Evolutionary conservation across 2,888 invertebrate species (phyloP).

Genomic region (Morinoia aosen): DNA sequence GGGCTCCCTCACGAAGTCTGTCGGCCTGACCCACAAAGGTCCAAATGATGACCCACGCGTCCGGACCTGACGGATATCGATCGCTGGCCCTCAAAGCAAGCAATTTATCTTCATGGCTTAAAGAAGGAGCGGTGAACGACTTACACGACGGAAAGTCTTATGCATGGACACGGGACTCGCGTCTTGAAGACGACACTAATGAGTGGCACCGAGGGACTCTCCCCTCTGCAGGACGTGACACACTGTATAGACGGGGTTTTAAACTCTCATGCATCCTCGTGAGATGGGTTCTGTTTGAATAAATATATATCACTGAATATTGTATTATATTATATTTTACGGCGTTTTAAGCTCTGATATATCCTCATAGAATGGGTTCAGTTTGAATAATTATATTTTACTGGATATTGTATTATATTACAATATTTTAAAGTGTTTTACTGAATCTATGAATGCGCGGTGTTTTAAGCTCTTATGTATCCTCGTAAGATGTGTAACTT

Average conservation of each 20-base stretch:
- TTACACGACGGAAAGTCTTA: background rate
- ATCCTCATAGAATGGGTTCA: too few relatives aligned
- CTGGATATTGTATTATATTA: too few relatives aligned
- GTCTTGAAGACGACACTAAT: background rate
- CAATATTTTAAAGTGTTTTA: too few relatives aligned
- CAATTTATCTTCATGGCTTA: conserved; percentile 34
- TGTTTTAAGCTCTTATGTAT: background rate
- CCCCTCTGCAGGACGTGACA: background rate
- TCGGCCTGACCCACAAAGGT: background rate
- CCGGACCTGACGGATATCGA: conserved; percentile 10
- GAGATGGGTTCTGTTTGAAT: background rate
- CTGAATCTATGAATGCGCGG: too few relatives aligned
- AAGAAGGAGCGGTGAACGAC: conserved; percentile 8
- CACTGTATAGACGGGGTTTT: background rate
- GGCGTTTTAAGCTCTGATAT: too few relatives aligned
- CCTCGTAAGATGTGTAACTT: background rate
- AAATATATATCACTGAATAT: too few relatives aligned
- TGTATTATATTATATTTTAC: too few relatives aligned
- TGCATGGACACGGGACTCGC: background rate
- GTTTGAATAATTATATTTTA: too few relatives aligned
- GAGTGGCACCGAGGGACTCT: background rate
- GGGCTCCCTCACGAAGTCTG: background rate
- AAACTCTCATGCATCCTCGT: background rate
- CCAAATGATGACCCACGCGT: conserved; percentile 30
- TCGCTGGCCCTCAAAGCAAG: conserved; percentile 9